phyloP scores from a whole-genome alignment of 2,113 vertebrate species.

The Antechinus stuartii region DNA sequence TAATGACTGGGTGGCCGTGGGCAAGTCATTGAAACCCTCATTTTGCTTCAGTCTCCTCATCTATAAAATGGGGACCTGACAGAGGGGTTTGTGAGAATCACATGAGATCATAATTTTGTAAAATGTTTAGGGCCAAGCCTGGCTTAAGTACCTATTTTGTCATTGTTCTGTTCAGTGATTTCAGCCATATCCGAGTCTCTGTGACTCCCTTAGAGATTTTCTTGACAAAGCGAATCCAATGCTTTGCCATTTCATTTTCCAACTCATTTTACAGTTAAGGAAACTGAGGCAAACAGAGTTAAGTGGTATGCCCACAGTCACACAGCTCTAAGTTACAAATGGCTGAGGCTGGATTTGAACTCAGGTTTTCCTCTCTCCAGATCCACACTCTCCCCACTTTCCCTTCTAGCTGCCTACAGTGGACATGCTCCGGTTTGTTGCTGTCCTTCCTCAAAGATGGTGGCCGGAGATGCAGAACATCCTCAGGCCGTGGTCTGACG shows the following conservation, averaged over 20 bases:
- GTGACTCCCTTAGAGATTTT: not conserved
- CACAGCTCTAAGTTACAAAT: not conserved
- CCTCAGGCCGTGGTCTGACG: not conserved
- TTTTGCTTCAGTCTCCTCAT: not conserved
- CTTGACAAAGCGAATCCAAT: not conserved
- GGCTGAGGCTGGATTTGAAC: not conserved
- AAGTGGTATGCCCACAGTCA: not conserved
- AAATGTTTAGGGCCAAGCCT: not conserved
- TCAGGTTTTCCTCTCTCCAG: not conserved
- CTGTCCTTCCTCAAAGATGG: not conserved
- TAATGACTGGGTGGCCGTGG: not conserved
- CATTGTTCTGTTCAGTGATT: too few relatives aligned
- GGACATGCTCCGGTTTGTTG: not conserved
- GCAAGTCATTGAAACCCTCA: not conserved
- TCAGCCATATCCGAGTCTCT: too few relatives aligned
- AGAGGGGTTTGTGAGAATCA: not conserved
- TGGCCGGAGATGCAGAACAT: not conserved
- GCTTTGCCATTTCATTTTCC: not conserved
- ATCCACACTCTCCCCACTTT: not conserved
- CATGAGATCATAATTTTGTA: not conserved
- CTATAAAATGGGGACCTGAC: not conserved
- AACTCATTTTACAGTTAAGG: not conserved
- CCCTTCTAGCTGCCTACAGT: not conserved
- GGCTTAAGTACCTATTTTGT: too few relatives aligned
- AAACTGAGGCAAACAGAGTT: not conserved